phyloP scores from a whole-genome alignment of 1,140 invertebrate species.

The Phenacoccus solenopsis region DNA sequence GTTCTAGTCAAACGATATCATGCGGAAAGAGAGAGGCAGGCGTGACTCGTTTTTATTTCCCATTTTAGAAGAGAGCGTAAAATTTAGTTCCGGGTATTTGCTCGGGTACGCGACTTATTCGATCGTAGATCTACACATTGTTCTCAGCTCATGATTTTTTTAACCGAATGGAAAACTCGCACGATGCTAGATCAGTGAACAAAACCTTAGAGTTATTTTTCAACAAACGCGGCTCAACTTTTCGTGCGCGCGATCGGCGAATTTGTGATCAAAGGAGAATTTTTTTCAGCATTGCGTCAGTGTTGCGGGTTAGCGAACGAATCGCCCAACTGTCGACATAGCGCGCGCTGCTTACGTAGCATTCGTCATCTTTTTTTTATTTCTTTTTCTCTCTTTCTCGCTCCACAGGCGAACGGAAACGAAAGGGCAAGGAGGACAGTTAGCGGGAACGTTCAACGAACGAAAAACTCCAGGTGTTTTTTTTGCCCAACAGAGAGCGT shows the following conservation, averaged over 20 bases:
- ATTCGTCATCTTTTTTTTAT: neutral
- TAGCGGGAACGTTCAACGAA: neutral
- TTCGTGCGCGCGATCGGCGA: neutral
- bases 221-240: neutral
- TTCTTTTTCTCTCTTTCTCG: neutral
- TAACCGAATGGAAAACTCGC: too few relatives aligned
- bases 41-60: constrained; percentile 10
- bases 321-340: neutral
- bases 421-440: neutral
- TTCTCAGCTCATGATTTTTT: too few relatives aligned
- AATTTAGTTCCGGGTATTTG: constrained; percentile 15
- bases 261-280: neutral
- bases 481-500: neutral
- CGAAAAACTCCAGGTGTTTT: neutral
- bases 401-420: neutral
- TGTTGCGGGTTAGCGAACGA: neutral
- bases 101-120: neutral
- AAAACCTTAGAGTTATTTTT: too few relatives aligned
- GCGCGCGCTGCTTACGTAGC: neutral
- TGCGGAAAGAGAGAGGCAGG: constrained; percentile 11
- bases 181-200: too few relatives aligned
- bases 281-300: neutral
- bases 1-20: neutral
- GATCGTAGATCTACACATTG: neutral
- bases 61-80: constrained; percentile 11